Conservation (phyloP, 1,140 invertebrate species). For the Aphis gossypii region DNA sequence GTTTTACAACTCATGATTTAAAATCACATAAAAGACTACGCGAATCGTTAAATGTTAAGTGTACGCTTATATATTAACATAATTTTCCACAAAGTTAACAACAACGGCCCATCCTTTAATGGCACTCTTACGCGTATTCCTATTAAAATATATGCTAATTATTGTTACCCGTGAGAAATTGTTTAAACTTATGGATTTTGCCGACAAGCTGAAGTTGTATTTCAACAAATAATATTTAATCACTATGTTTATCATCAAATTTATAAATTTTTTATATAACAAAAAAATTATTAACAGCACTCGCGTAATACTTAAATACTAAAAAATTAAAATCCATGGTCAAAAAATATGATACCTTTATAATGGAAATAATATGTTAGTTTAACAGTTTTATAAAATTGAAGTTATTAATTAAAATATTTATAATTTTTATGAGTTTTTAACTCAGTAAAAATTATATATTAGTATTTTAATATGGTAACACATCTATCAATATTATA, state of each 20-base stretch:
- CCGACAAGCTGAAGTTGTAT: neutral
- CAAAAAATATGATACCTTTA: neutral
- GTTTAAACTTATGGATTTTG: slow-evolving; percentile 12
- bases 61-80: slow-evolving; percentile 9
- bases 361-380: no score
- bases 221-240: neutral
- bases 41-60: neutral
- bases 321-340: neutral
- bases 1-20: neutral
- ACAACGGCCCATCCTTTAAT: neutral
- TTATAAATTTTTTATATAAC: neutral
- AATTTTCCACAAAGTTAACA: neutral
- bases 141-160: slow-evolving; percentile 34
- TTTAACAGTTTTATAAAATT: neutral
- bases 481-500: no score
- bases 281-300: neutral
- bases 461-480: neutral
- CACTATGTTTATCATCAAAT: neutral
- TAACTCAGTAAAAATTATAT: neutral
- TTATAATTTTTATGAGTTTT: neutral
- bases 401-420: neutral
- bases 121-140: neutral
- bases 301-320: no score
- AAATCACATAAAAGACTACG: slow-evolving; percentile 15
- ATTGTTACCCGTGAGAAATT: neutral